Percentiles rank a stretch among this genome's conserved stretches.
phyloP scores from a whole-genome alignment of 2,113 vertebrate species.

The Microcebus griseorufus region DNA sequence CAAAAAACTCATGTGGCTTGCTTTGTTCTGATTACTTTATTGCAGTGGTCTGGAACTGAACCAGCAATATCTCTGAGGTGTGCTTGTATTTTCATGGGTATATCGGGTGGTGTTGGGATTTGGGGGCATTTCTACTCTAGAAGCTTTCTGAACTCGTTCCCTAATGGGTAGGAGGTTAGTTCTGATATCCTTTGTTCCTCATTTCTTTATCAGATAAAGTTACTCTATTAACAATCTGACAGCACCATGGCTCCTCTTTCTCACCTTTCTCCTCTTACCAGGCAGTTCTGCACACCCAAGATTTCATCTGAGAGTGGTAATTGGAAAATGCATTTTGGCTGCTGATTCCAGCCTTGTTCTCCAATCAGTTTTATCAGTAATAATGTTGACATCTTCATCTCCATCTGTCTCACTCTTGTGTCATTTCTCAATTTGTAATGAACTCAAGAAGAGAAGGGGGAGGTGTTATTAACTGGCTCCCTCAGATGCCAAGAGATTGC shows the following conservation, averaged over 20 bases:
- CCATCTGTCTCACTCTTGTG: slow-evolving; percentile 51
- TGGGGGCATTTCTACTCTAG: not conserved
- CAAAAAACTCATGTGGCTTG: not conserved
- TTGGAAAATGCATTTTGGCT: slow-evolving; percentile 51
- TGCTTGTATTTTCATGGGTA: not conserved
- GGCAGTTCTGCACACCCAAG: not conserved
- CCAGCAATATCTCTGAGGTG: not conserved
- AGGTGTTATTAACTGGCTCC: slow-evolving; percentile 27
- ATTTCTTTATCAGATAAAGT: not conserved
- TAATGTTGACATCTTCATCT: slow-evolving; percentile 60
- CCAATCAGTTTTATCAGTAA: slow-evolving; percentile 37
- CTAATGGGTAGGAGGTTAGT: not conserved
- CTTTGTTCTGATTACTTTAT: not conserved
- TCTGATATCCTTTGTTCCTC: not conserved
- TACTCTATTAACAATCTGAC: not conserved
- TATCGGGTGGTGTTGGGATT: not conserved
- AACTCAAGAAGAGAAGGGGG: not conserved
- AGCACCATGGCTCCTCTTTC: not conserved
- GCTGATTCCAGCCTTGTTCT: slow-evolving; percentile 29
- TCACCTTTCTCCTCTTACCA: not conserved
- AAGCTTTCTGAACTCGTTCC: not conserved
- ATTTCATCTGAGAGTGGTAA: slow-evolving; percentile 50
- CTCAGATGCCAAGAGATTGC: not conserved
- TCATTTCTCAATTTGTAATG: slow-evolving; percentile 47
- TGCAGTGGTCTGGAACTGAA: not conserved